A percentile compares a stretch with the other conserved stretches of the same genome.
These are phyloP conservation scores for zebrafish (Danio rerio) DNA, from an alignment of 2,113 vertebrate species.

Conservation along the genomic window DNA sequence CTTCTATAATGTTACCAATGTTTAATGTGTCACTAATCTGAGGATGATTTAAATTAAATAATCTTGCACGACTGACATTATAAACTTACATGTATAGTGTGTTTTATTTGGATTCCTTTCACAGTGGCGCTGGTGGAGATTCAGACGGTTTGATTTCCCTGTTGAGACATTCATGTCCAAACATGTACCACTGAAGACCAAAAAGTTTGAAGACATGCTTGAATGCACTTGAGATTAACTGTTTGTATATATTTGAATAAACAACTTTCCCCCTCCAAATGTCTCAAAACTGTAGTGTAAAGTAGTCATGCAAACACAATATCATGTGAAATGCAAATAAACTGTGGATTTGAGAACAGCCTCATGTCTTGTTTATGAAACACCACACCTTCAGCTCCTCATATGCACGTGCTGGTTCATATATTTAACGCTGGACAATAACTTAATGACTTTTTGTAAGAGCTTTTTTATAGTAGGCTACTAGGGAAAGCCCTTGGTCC, in stretches of 20 bases:
- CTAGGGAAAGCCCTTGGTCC: no score
- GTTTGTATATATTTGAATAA: conserved; percentile 22
- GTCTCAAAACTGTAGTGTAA: background rate
- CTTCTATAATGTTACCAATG: no score
- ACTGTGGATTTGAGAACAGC: background rate
- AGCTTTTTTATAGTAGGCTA: background rate
- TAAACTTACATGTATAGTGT: background rate
- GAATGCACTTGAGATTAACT: conserved; percentile 13
- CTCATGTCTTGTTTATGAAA: conserved; percentile 12
- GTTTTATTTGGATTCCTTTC: conserved; percentile 26
- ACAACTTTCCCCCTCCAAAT: background rate
- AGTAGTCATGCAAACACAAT: background rate
- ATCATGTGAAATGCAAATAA: background rate
- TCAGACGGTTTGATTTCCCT: conserved; percentile 70
- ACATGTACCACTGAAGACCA: conserved; percentile 63
- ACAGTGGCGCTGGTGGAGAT: conserved; percentile 67
- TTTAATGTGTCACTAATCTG: no score
- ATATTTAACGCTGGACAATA: no score
- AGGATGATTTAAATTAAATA: no score
- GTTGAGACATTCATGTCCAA: conserved; percentile 75
- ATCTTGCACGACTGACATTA: background rate
- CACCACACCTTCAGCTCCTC: no score
- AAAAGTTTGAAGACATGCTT: background rate
- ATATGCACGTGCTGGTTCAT: no score
- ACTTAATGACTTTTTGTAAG: background rate